These are phyloP conservation scores for Drosophila mayaguana DNA, from an alignment of 2,888 invertebrate species.

Conservation along the genomic window DNA sequence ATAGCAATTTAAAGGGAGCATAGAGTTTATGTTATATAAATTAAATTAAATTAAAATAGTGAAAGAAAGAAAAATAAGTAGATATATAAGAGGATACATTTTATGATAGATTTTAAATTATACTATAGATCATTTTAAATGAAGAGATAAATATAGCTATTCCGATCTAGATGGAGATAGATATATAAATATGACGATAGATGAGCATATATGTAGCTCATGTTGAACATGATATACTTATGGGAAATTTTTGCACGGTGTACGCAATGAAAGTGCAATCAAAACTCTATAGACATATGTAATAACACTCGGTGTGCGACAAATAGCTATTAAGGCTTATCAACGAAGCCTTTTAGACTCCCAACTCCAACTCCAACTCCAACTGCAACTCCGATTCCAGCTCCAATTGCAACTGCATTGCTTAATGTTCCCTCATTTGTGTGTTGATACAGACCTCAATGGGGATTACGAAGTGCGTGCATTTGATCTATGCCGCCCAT, in stretches of 20 bases:
- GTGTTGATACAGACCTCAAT: conserved; percentile 83
- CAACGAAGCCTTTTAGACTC: conserved; percentile 55
- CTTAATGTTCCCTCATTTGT: conserved; percentile 10
- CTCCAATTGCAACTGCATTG: conserved; percentile 17
- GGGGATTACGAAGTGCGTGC: conserved; percentile 82
- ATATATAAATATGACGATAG: not conserved
- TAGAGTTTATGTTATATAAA: not conserved
- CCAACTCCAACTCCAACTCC: conserved; percentile 32
- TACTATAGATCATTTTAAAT: not conserved
- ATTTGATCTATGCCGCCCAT: conserved; percentile 66
- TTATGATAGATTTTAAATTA: not conserved
- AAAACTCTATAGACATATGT: conserved; percentile 21
- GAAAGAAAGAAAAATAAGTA: not conserved
- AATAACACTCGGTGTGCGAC: conserved; percentile 34
- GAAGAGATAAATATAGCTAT: too few species aligned
- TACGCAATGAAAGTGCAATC: conserved; percentile 1
- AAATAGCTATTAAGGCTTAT: conserved; percentile 72
- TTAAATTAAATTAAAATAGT: not conserved
- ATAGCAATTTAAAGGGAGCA: not conserved
- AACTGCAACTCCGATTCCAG: conserved; percentile 34
- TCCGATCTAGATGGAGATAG: not conserved
- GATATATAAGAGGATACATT: not conserved
- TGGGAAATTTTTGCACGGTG: not conserved
- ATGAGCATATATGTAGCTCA: not conserved
- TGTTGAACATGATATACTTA: too few species aligned